These are phyloP conservation scores for Electrona antarctica DNA, from an alignment of 2,113 vertebrate species.

Conservation along the genomic window DNA sequence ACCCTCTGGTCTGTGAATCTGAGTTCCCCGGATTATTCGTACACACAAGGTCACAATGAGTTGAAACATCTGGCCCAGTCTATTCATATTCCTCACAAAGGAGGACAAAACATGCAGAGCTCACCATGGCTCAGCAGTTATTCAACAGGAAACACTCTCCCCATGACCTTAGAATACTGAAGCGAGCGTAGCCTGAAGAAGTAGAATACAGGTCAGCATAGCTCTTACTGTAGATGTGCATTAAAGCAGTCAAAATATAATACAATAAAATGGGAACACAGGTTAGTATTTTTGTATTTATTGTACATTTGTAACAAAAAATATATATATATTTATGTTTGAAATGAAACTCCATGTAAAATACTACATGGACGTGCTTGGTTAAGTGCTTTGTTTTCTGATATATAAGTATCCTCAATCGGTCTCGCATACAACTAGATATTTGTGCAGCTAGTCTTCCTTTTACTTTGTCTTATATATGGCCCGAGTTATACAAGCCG, in stretches of 20 bases:
- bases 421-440: neutral
- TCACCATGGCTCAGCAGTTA: too few relatives aligned
- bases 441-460: neutral
- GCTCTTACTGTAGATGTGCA: slow-evolving; percentile 24
- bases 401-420: slow-evolving; percentile 14
- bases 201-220: slow-evolving; percentile 14
- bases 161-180: too few relatives aligned
- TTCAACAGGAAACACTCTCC: too few relatives aligned
- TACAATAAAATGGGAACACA: neutral
- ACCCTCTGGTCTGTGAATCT: too few relatives aligned
- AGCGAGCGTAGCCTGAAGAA: too few relatives aligned
- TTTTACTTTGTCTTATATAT: neutral
- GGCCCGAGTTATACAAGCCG: neutral
- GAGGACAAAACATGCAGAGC: too few relatives aligned
- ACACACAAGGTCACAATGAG: too few relatives aligned
- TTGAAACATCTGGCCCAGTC: too few relatives aligned
- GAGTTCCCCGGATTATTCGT: too few relatives aligned
- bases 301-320: slow-evolving; percentile 69
- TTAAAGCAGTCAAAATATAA: slow-evolving; percentile 22
- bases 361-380: slow-evolving; percentile 27
- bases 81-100: too few relatives aligned
- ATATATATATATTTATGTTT: slow-evolving; percentile 56
- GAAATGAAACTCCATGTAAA: slow-evolving; percentile 34
- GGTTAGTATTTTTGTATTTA: slow-evolving; percentile 76
- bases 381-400: slow-evolving; percentile 49